Conservation (phyloP, 2,888 invertebrate genomes). For the Hypercompe scribonia region DNA sequence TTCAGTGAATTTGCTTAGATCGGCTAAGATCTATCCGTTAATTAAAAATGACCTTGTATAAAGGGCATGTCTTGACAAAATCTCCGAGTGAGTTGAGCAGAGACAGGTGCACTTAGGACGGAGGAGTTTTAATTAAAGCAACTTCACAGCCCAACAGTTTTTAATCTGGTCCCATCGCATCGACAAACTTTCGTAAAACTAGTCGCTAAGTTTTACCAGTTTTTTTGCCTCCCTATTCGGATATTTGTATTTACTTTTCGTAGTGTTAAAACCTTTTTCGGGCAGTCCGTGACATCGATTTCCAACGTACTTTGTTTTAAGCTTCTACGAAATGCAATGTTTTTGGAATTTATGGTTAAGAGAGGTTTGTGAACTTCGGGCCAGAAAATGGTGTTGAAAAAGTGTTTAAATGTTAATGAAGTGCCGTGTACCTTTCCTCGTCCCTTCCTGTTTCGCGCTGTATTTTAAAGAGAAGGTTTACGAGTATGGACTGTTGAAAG, state of each 20-base stretch:
- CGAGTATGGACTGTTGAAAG: conserved; percentile 14
- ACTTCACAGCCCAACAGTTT: conserved; percentile 66
- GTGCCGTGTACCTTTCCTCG: conserved; percentile 12
- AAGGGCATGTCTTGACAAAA: not conserved
- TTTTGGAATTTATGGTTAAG: conserved; percentile 16
- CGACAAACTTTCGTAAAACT: conserved; percentile 39
- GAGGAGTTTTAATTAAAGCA: conserved; percentile 64
- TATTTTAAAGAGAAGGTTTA: conserved; percentile 18
- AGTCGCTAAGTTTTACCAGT: conserved; percentile 24
- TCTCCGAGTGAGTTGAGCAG: not conserved
- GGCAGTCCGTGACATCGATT: conserved; percentile 3
- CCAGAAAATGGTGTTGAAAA: conserved; percentile 17
- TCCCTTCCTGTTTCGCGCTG: conserved; percentile 13
- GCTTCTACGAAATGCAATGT: conserved; percentile 16
- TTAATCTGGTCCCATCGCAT: conserved; percentile 57
- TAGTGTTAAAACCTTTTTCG: conserved; percentile 11
- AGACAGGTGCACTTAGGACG: conserved; percentile 5
- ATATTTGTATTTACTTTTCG: conserved; percentile 25
- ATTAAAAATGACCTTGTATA: not conserved
- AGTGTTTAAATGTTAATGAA: conserved; percentile 25
- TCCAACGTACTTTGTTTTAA: conserved; percentile 16
- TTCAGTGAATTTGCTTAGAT: not conserved
- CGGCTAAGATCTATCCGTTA: not conserved
- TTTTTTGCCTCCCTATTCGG: conserved; percentile 25
- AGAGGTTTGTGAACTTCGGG: conserved; percentile 15